Base-by-base conservation (phyloP, 2,888 invertebrate genomes). In the Epistrophella euchroma region DNA sequence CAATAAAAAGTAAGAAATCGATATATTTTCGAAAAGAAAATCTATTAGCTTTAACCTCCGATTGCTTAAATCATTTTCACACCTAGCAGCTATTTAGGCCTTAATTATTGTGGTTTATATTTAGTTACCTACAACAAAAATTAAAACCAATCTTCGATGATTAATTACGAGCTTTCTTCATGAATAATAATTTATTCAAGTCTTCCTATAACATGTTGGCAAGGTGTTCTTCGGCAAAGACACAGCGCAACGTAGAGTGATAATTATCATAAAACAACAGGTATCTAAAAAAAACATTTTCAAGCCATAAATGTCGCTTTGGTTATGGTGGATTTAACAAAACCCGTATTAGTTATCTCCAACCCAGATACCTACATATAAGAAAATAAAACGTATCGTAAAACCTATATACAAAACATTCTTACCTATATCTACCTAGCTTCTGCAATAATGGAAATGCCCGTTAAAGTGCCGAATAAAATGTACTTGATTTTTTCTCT, bases 381-480 rank as follows among this genome's bases (percentile, higher is more conserved):
- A 43, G n/a, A 66, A 71, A 79, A 84, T 71, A 58, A 75, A 75
- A 75, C 74, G 52, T 37, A 43, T 32, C 74, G 78, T 74, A 83
- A 78, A 78, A 50, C 56, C 62, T n/a, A 28, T n/a, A 28, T 28
- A 43, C 25, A 43, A 45, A 62, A 62, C 15, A n/a, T 62, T 22
- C 25, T 3, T 62, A n/a, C 28, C n/a, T 32, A 17, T 13, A 19
- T 6, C n/a, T 58, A 70, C 64, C 32, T 79, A 47, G 58, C 71
- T 76, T 32, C 71, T 62, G 32, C 56, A 66, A n/a, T 28, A 32
- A 79, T 80, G 72, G 60, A 72, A 80, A 75, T 37, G 55, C 55
- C 75, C 80, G 80, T 80, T 80, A 85, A 85, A 76, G 55, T 56
- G 43, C 72, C 75, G 76, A 72, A 85, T 80, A 73, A 80, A 79